These are phyloP conservation scores for Agapornis canus DNA, from an alignment of 2,797 vertebrate species.

Conservation along the genomic window DNA sequence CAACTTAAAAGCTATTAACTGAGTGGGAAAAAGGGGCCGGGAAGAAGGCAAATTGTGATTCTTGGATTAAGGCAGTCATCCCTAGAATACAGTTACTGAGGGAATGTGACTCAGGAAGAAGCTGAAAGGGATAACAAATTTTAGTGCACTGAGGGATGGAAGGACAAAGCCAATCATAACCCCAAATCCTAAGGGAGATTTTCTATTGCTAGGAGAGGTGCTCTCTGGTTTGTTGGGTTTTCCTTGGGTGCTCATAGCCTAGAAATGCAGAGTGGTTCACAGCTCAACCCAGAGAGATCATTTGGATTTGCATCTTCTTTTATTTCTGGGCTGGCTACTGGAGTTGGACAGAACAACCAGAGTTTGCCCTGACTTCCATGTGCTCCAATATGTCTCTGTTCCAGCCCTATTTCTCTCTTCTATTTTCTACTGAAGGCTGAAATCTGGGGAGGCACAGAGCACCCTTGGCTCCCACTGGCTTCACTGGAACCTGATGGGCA, in stretches of 20 bases:
- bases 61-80: not conserved
- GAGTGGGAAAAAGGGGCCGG: not conserved
- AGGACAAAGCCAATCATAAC: constrained; percentile 3
- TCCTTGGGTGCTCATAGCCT: not conserved
- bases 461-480: not conserved
- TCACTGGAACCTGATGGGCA: not conserved
- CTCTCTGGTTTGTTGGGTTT: not conserved
- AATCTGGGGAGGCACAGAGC: not conserved
- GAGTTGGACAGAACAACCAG: not conserved
- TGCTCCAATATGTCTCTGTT: not conserved
- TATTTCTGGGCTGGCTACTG: not conserved
- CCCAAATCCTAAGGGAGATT: constrained; percentile 7
- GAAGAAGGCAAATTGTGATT: not conserved
- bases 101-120: not conserved
- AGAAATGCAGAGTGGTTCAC: not conserved
- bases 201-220: not conserved
- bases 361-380: not conserved
- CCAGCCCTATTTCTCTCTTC: not conserved
- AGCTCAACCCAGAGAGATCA: not conserved
- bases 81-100: not conserved
- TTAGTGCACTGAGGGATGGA: not conserved
- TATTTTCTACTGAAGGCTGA: not conserved
- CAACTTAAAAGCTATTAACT: constrained; percentile 14
- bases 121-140: constrained; percentile 7
- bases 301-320: not conserved